Base-by-base conservation (phyloP, 2,797 vertebrate genomes). In the Synanceia verrucosa region DNA sequence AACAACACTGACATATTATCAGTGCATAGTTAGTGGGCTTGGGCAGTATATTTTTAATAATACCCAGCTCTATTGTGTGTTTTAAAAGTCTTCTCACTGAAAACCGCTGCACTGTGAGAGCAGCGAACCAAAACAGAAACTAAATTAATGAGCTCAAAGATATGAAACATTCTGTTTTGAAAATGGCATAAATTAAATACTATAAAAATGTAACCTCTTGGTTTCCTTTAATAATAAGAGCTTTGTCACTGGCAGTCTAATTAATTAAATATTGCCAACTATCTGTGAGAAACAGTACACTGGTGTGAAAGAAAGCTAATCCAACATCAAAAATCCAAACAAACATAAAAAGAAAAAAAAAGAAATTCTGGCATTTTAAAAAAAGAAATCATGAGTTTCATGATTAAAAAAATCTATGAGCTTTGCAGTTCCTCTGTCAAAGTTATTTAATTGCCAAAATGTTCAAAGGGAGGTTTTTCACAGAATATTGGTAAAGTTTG, bases 401-500 rank as follows among this genome's bases (percentile, higher is more conserved):
- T 47, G 26, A 62, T 24, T 13, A 33, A 44, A 57, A 4, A 3
- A 9, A 10, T 66, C 6, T 4, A 14, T 9, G 58, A 62, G 19
- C 5, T 79, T 34, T 36, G 18, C 5, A n/a, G 18, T 18, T n/a
- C 13, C 23, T 65, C 28, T 16, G 28, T 43, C 36, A 56, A 18
- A 61, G 0, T 57, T 19, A n/a, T 6, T 48, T 36, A 37, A 19
- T 34, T 73, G 10, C n/a, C 36, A 61, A 56, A 76, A 62, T 47
- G 36, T 71, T 75, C 14, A 57, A 33, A 65, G 59, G 44, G 26
- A 28, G 23, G 6, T 31, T 74, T 36, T 62, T 55, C 14, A 10
- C 21, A 51, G n/a, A 63, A 52, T 19, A 33, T 50, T 67, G 66
- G 59, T 52, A 60, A 33, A 34, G 65, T 51, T 61, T 46, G 33